These are phyloP conservation scores for Sinohyriopsis cumingii DNA, from an alignment of 2,888 invertebrate genomes.

Conservation along the genomic window DNA sequence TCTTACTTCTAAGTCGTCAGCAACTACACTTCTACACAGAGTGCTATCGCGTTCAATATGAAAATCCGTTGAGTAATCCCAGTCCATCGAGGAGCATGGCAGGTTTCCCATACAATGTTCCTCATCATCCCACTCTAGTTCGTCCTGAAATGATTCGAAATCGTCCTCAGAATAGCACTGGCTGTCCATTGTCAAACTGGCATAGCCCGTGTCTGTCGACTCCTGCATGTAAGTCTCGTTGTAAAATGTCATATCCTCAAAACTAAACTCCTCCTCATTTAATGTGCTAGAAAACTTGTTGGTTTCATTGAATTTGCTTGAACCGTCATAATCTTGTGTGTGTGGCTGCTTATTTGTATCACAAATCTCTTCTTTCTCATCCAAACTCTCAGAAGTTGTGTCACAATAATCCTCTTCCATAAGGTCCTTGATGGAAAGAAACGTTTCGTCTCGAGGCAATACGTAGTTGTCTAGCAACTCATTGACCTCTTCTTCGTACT, in stretches of 20 bases:
- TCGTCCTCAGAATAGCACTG: slow-evolving; percentile 25
- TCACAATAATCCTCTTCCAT: slow-evolving; percentile 27
- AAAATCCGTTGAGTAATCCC: neutral
- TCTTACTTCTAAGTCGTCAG: slow-evolving; percentile 4
- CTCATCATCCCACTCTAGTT: slow-evolving; percentile 32
- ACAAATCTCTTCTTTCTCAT: too few relatives aligned
- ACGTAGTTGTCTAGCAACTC: slow-evolving; percentile 45
- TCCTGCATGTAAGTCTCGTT: slow-evolving; percentile 51
- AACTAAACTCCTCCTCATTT: neutral
- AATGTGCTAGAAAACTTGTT: too few relatives aligned
- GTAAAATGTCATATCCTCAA: slow-evolving; percentile 12
- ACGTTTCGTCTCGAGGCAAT: slow-evolving; percentile 28
- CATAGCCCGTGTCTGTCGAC: slow-evolving; percentile 62
- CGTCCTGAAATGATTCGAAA: slow-evolving; percentile 14
- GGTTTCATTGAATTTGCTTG: too few relatives aligned
- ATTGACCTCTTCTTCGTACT: slow-evolving; percentile 51
- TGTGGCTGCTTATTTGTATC: too few relatives aligned
- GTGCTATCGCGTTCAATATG: neutral
- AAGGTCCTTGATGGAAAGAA: slow-evolving; percentile 43
- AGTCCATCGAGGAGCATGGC: neutral
- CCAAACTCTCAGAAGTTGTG: neutral
- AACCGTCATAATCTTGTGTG: too few relatives aligned
- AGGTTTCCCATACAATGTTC: slow-evolving; percentile 5
- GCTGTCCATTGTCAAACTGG: slow-evolving; percentile 53
- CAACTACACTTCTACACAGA: neutral